phyloP scores from a whole-genome alignment of 2,888 invertebrate species.

The Cephus spinipes region DNA sequence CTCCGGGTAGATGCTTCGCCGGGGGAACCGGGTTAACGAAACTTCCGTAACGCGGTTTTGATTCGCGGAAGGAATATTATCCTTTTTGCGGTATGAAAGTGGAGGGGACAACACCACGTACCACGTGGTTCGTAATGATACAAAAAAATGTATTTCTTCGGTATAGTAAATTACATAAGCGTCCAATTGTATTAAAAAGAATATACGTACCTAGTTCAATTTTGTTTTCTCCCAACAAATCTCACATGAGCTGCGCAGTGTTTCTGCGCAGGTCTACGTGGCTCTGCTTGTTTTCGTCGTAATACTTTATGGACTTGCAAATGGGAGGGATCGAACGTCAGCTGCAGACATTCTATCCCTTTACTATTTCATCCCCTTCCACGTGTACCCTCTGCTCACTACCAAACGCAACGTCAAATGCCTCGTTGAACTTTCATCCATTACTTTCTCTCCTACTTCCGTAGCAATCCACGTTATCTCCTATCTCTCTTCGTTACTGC shows the following conservation, averaged over 20 bases:
- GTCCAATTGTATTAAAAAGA: too few relatives aligned
- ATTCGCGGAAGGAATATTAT: too few relatives aligned
- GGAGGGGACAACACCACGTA: too few relatives aligned
- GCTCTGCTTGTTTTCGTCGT: slow-evolving; percentile 53
- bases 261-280: background rate
- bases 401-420: background rate
- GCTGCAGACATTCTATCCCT: slow-evolving; percentile 37
- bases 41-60: background rate
- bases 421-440: background rate
- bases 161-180: too few relatives aligned
- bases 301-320: slow-evolving; percentile 53
- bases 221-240: too few relatives aligned
- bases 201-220: too few relatives aligned
- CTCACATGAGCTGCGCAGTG: too few relatives aligned
- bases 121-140: too few relatives aligned
- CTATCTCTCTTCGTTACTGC: too few relatives aligned
- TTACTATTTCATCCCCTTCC: slow-evolving; percentile 35
- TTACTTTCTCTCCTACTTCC: background rate
- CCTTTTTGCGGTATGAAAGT: too few relatives aligned
- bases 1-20: background rate
- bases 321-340: slow-evolving; percentile 42
- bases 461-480: too few relatives aligned
- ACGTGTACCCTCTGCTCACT: background rate
- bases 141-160: too few relatives aligned
- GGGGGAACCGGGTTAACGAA: background rate